phyloP scores from a whole-genome alignment of 1,140 invertebrate genomes.

The Cryptotermes secundus region DNA sequence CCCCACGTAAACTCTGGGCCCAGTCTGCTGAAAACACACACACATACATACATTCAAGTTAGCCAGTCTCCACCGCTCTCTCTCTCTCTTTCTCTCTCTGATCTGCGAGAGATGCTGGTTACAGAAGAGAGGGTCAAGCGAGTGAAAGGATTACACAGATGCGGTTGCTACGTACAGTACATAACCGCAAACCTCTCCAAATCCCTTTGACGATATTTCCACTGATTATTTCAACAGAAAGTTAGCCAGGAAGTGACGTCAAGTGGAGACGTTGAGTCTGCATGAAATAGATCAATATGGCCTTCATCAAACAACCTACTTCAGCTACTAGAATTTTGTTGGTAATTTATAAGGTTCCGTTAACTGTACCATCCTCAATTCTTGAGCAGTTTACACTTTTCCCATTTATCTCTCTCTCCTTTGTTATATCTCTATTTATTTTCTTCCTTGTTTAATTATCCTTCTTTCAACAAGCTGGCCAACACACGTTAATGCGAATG shows the following conservation, averaged over 20 bases:
- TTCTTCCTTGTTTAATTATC: not conserved
- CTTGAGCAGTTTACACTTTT: not conserved
- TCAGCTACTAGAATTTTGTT: not conserved
- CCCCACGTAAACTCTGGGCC: constrained; percentile 63
- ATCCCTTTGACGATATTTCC: not conserved
- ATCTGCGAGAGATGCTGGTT: not conserved
- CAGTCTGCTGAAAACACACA: constrained; percentile 49
- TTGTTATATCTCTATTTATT: not conserved
- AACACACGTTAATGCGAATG: too few relatives aligned
- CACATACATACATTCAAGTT: not conserved
- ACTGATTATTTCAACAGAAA: constrained; percentile 9
- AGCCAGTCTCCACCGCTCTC: not conserved
- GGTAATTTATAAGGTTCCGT: not conserved
- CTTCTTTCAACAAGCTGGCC: not conserved
- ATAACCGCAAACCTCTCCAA: not conserved
- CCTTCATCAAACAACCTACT: not conserved
- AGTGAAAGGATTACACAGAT: not conserved
- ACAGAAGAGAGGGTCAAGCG: not conserved
- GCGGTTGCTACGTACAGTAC: not conserved
- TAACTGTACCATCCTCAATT: not conserved
- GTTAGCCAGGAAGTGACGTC: not conserved
- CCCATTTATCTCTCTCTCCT: not conserved
- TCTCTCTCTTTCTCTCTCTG: not conserved
- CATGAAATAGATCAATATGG: not conserved
- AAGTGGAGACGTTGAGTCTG: not conserved